These are phyloP conservation scores for Empidonax traillii DNA, from an alignment of 2,113 vertebrate species.

Conservation along the genomic window DNA sequence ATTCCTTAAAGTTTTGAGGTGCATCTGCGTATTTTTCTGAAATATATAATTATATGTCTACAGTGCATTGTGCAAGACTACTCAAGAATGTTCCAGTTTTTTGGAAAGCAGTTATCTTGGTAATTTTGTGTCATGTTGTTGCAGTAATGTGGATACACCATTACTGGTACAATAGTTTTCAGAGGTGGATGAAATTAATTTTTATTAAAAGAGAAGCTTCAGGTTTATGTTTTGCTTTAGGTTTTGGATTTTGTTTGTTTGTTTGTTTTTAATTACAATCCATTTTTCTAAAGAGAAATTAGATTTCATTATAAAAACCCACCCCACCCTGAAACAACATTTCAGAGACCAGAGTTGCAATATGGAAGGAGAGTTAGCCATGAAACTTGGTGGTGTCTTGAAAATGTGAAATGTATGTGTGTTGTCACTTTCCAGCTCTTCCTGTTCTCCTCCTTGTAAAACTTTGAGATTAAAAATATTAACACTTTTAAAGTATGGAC, in stretches of 20 bases:
- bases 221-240: accelerated
- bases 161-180: not conserved
- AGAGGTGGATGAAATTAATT: not conserved
- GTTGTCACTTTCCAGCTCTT: not conserved
- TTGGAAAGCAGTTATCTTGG: not conserved
- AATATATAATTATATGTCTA: not conserved
- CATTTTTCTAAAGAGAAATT: not conserved
- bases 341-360: not conserved
- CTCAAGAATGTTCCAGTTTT: not conserved
- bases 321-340: not conserved
- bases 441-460: not conserved
- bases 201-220: not conserved
- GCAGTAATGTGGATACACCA: not conserved
- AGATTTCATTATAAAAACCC: not conserved
- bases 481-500: not conserved
- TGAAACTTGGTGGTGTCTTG: not conserved
- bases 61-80: not conserved
- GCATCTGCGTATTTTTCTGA: not conserved
- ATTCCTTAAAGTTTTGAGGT: not conserved
- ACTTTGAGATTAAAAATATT: not conserved
- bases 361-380: not conserved
- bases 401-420: not conserved
- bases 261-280: not conserved
- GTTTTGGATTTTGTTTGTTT: not conserved
- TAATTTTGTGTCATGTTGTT: not conserved